Evolutionary conservation across 2,888 invertebrate species (phyloP).

Genomic region (Aporophyla lueneburgensis): DNA sequence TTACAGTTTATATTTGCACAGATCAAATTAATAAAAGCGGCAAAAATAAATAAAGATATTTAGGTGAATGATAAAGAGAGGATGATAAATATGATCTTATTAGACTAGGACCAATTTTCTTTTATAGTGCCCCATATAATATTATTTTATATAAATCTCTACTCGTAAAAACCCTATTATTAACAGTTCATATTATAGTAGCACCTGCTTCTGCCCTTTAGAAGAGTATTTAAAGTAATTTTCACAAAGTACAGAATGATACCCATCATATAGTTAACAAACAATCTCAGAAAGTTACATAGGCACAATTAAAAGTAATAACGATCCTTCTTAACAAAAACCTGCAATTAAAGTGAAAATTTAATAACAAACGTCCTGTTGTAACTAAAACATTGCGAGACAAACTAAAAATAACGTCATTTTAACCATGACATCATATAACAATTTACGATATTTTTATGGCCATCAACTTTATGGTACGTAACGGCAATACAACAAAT

Average conservation of each 20-base stretch:
- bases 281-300: conserved; percentile 13
- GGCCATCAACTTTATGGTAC: conserved; percentile 38
- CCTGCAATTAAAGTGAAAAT: conserved; percentile 27
- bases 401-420: conserved; percentile 41
- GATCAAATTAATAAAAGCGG: conserved; percentile 2
- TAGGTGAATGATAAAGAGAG: too few relatives aligned
- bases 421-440: conserved; percentile 43
- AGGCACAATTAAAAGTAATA: conserved; percentile 29
- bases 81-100: background rate
- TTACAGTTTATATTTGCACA: conserved; percentile 18
- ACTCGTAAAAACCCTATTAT: background rate
- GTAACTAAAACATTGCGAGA: conserved; percentile 33
- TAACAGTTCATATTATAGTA: background rate
- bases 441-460: conserved; percentile 47
- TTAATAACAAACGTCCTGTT: conserved; percentile 22
- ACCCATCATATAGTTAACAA: background rate
- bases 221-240: background rate
- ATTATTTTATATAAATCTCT: background rate
- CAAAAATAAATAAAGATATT: background rate
- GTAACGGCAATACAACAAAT: conserved; percentile 24
- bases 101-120: background rate
- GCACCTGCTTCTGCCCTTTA: background rate
- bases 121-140: background rate
- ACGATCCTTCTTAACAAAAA: conserved; percentile 9
- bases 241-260: conserved; percentile 1